Conservation (phyloP, 2,113 vertebrate species). For the Gorsachius goisagi region DNA sequence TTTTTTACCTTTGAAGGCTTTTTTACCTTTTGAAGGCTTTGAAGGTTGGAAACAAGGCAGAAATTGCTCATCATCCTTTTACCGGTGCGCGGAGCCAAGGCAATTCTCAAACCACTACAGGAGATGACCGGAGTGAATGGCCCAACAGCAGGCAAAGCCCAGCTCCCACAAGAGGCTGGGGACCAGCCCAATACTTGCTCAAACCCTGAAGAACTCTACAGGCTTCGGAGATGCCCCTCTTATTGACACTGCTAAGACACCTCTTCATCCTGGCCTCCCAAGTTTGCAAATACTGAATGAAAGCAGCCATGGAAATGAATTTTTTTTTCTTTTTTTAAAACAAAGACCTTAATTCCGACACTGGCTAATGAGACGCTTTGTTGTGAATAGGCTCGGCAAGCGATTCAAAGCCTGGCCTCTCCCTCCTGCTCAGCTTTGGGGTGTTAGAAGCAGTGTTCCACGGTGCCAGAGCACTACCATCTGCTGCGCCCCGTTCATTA, state of each 20-base stretch:
- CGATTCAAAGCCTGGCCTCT: not conserved
- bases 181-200: not conserved
- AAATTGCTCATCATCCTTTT: not conserved
- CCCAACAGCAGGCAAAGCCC: not conserved
- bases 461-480: not conserved
- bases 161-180: not conserved
- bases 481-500: slow-evolving; percentile 31
- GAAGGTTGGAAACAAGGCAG: not conserved
- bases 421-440: not conserved
- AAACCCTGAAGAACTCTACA: not conserved
- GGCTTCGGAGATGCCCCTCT: rapidly evolving
- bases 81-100: rapidly evolving
- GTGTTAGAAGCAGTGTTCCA: not conserved
- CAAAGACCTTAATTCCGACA: slow-evolving; percentile 11
- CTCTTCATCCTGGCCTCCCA: not conserved
- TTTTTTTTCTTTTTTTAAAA: not conserved
- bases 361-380: slow-evolving; percentile 33
- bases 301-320: not conserved
- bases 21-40: not conserved
- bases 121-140: not conserved
- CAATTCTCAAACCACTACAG: not conserved
- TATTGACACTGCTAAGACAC: rapidly evolving
- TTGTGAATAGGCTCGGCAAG: not conserved
- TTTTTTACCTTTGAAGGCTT: not conserved
- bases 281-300: slow-evolving; percentile 21